A percentile compares a stretch with the other conserved stretches of the same genome.
These are phyloP conservation scores for Vollenhovia emeryi DNA, from an alignment of 1,140 invertebrate species.

Conservation along the genomic window DNA sequence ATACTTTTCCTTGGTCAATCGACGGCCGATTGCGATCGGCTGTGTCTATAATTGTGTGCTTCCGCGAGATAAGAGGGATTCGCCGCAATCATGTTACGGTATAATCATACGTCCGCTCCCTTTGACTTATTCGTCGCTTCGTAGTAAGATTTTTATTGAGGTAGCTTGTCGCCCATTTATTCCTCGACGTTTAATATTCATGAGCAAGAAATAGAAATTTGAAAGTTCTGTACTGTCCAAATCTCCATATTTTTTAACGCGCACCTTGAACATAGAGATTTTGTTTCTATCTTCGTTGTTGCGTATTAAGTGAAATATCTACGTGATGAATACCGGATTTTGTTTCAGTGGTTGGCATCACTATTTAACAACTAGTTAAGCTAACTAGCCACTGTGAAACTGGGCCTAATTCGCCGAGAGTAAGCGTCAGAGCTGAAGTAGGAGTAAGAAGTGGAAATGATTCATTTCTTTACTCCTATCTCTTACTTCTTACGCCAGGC, in stretches of 20 bases:
- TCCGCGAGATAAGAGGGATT: conserved; percentile 6
- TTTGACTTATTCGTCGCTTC: not conserved
- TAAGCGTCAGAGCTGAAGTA: no score
- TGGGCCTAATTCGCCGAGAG: no score
- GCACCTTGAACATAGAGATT: not conserved
- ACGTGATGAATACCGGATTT: no score
- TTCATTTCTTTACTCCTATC: no score
- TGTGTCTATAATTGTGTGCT: conserved; percentile 24
- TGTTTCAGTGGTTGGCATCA: no score
- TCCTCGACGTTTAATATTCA: not conserved
- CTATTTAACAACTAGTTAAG: no score
- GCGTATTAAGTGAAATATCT: no score
- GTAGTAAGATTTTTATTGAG: not conserved
- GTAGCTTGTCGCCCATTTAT: not conserved
- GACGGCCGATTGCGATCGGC: conserved; percentile 35
- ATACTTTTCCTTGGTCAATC: conserved; percentile 14
- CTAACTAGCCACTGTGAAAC: no score
- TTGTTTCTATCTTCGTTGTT: no score
- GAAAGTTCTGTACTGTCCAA: not conserved
- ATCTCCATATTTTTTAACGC: not conserved
- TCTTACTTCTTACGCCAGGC: no score
- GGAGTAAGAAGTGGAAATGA: no score
- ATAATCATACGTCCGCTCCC: not conserved
- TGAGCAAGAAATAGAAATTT: not conserved
- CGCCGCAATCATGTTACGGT: not conserved